phyloP scores from a whole-genome alignment of 2,113 vertebrate species.

The Misgurnus mizolepis region DNA sequence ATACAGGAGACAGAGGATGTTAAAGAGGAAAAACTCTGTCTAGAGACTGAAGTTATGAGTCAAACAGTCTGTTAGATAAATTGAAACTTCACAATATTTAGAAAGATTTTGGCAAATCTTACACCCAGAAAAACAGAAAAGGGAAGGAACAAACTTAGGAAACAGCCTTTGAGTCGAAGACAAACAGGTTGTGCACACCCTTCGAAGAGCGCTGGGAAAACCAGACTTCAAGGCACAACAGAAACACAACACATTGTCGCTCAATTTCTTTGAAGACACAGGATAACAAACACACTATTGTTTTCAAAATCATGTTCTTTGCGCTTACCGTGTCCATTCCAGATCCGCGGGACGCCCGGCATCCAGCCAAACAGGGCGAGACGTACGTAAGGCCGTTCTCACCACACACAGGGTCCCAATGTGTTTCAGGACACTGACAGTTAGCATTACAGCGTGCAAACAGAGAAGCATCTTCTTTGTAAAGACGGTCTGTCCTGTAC shows the following conservation, averaged over 20 bases:
- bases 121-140: not conserved
- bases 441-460: constrained; percentile 83
- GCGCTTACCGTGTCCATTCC: constrained; percentile 80
- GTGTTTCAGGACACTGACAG: constrained; percentile 78
- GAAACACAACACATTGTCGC: not conserved
- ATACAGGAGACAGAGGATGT: constrained; percentile 17
- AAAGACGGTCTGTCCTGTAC: constrained; percentile 67
- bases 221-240: constrained; percentile 9
- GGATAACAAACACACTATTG: constrained; percentile 43
- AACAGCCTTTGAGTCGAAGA: constrained; percentile 14
- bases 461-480: constrained; percentile 69
- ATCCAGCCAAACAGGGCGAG: constrained; percentile 89
- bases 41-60: not conserved
- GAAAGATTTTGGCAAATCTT: not conserved
- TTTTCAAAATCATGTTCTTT: not conserved
- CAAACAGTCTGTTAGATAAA: not conserved
- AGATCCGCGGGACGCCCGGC: constrained; percentile 71
- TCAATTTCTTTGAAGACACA: constrained; percentile 27
- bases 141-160: not conserved
- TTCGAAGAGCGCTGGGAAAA: constrained; percentile 22
- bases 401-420: constrained; percentile 92
- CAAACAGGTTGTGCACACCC: constrained; percentile 39
- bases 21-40: not conserved
- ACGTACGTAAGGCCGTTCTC: constrained; percentile 85
- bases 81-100: not conserved